Conservation (phyloP, 35 echinoderm and acorn worm species). For the Ptychodera flava region DNA sequence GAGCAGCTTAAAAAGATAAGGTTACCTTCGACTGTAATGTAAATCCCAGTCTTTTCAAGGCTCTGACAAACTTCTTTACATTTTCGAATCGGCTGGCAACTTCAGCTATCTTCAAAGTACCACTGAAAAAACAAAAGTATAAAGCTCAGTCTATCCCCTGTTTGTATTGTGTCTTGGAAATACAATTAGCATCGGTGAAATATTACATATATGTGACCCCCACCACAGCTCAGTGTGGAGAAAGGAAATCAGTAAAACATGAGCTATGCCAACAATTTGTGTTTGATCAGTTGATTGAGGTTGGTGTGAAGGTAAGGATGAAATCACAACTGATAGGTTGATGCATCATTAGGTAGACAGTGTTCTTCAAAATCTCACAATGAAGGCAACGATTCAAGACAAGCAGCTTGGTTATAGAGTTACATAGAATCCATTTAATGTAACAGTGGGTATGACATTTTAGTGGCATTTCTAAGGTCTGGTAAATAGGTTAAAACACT, state of each 20-base stretch:
- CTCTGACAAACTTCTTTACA: slow-evolving; percentile 37
- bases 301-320: not conserved
- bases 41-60: slow-evolving; percentile 70
- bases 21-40: slow-evolving; percentile 52
- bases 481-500: too few species aligned
- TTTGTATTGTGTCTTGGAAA: not conserved
- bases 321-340: too few species aligned
- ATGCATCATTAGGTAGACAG: too few species aligned
- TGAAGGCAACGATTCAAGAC: too few species aligned
- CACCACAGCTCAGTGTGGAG: not conserved
- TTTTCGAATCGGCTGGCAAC: slow-evolving; percentile 81
- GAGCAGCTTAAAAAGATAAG: too few species aligned
- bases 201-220: not conserved
- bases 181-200: not conserved
- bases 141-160: not conserved
- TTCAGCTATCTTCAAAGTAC: slow-evolving; percentile 77
- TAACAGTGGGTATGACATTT: too few species aligned
- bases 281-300: not conserved
- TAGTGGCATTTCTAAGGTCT: too few species aligned
- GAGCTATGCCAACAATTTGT: not conserved
- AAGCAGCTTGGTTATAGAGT: too few species aligned
- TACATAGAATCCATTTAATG: too few species aligned
- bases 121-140: slow-evolving; percentile 36
- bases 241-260: not conserved
- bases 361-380: too few species aligned